A percentile compares a stretch with the other conserved stretches of the same genome.
phyloP scores from a whole-genome alignment of 2,888 invertebrate genomes.

The Ischnura elegans region DNA sequence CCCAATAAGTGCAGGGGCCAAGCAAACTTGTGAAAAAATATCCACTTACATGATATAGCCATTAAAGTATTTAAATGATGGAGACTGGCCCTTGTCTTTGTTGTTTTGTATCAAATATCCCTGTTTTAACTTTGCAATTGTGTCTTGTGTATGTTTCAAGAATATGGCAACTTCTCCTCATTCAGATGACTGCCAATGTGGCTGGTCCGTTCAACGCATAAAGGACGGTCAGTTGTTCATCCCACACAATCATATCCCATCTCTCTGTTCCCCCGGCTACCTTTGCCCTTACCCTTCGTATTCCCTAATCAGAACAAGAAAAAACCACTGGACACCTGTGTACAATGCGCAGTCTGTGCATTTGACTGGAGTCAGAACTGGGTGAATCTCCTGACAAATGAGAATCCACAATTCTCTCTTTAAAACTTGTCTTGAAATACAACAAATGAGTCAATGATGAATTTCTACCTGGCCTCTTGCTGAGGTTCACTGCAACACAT shows the following conservation, averaged over 20 bases:
- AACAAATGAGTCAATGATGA: conserved; percentile 40
- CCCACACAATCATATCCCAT: neutral
- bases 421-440: conserved; percentile 30
- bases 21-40: conserved; percentile 38
- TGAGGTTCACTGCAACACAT: conserved; percentile 45
- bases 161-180: conserved; percentile 51
- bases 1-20: neutral
- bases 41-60: conserved; percentile 32
- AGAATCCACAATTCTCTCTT: neutral
- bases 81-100: conserved; percentile 44
- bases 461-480: neutral
- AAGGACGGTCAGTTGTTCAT: conserved; percentile 4
- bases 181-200: conserved; percentile 47
- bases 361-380: conserved; percentile 33
- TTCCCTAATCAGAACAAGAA: neutral
- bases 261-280: neutral
- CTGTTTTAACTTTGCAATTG: conserved; percentile 33
- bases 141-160: conserved; percentile 64
- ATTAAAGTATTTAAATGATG: conserved; percentile 62
- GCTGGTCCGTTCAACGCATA: conserved; percentile 14
- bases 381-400: conserved; percentile 35
- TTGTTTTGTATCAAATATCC: conserved; percentile 50
- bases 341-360: neutral
- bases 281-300: neutral
- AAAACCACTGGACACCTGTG: conserved; percentile 45